Conservation (phyloP, 1,140 invertebrate species). For the Akabosia matsudoensis region DNA sequence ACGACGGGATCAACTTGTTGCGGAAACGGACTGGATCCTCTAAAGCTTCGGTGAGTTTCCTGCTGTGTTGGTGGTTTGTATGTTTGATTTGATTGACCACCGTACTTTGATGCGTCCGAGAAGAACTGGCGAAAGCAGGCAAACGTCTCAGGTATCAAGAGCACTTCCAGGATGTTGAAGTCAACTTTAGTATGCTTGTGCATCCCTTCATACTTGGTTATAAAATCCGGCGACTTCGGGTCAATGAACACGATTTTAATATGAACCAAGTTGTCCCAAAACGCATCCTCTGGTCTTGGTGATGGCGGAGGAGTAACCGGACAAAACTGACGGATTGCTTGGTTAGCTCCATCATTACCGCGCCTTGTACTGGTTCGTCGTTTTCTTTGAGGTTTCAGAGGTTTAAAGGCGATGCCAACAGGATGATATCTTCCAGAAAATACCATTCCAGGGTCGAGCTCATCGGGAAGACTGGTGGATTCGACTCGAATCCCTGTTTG, state of each 20-base stretch:
- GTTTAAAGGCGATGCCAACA: conserved; percentile 23
- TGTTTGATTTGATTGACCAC: conserved; percentile 9
- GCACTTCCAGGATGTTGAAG: conserved; percentile 85
- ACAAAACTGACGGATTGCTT: conserved; percentile 47
- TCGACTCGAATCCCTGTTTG: conserved; percentile 37
- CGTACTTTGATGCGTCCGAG: conserved; percentile 34
- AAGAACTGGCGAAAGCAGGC: conserved; percentile 40
- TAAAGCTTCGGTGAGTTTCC: background rate
- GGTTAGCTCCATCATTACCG: background rate
- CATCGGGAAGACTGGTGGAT: conserved; percentile 62
- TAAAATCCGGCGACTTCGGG: conserved; percentile 59
- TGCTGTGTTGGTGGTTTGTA: background rate
- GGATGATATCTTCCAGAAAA: conserved; percentile 43
- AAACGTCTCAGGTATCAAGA: conserved; percentile 67
- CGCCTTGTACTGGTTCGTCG: background rate
- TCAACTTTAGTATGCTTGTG: conserved; percentile 67
- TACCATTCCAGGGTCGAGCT: conserved; percentile 60
- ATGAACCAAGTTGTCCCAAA: conserved; percentile 59
- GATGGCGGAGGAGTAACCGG: conserved; percentile 72
- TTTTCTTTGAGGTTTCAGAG: background rate
- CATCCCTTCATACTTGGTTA: conserved; percentile 58
- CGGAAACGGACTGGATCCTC: too few relatives aligned
- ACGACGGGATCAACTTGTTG: too few relatives aligned
- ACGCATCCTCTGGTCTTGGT: conserved; percentile 52
- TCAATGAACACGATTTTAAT: conserved; percentile 62